These are phyloP conservation scores for Dryadula phaetusa DNA, from an alignment of 2,888 invertebrate species.

Conservation along the genomic window DNA sequence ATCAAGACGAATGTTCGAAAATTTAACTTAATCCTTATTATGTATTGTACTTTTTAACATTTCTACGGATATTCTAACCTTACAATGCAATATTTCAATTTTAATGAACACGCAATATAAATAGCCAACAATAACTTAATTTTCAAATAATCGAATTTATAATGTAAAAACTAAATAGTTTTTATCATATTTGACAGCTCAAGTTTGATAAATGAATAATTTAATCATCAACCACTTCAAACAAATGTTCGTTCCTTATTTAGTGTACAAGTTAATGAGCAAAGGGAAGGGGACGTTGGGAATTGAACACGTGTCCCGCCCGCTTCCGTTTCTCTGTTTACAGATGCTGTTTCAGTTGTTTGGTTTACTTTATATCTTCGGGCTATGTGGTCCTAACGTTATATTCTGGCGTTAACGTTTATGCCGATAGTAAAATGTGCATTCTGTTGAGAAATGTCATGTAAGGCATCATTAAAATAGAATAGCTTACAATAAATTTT, in stretches of 20 bases:
- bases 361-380: slow-evolving; percentile 44
- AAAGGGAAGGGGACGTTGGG: slow-evolving; percentile 56
- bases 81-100: not conserved
- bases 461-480: not conserved
- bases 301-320: slow-evolving; percentile 64
- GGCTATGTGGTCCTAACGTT: slow-evolving; percentile 38
- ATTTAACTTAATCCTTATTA: slow-evolving; percentile 7
- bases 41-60: slow-evolving; percentile 8
- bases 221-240: slow-evolving; percentile 37
- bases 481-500: not conserved
- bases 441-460: slow-evolving; percentile 30
- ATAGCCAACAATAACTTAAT: not conserved
- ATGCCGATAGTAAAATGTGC: slow-evolving; percentile 37
- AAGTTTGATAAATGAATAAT: slow-evolving; percentile 22
- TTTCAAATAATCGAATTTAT: not conserved
- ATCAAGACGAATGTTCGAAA: slow-evolving; percentile 11
- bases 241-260: slow-evolving; percentile 52
- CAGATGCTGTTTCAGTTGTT: slow-evolving; percentile 44
- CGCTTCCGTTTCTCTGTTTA: slow-evolving; percentile 62
- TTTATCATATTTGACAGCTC: not conserved
- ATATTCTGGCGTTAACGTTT: slow-evolving; percentile 36
- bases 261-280: slow-evolving; percentile 60
- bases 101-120: too few relatives aligned
- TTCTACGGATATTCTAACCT: not conserved
- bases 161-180: not conserved